Evolutionary conservation across 92 coral and sea anemone genomes (phyloP), one percentile per base, ranked within the genome.

Genomic region (Bergia sp.): DNA sequence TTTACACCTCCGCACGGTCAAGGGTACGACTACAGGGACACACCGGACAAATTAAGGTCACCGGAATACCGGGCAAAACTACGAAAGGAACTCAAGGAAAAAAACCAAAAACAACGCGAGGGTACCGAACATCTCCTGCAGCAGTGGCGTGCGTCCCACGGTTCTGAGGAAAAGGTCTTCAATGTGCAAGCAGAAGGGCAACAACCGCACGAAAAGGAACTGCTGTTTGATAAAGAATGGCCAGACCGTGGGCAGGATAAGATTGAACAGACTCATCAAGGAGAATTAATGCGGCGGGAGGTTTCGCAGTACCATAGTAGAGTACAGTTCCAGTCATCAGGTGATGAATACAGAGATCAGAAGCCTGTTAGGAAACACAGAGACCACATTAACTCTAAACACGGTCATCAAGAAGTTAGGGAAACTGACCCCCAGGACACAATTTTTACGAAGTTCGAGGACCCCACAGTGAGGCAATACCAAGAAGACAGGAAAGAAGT

Each of bases 101-200:
- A 91, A 82, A 95, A 95, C 83, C 90, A 95, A 21, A 95, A 93
- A 73, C 98, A 95, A 77, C 90, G 96, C 20, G 96, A 95, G 84
- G 92, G 91, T 47, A 82, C 96, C 5, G 87, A 90, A 29, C 92
- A 95, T 85, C 88, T 95, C 36, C 82, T 92, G 86, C 90, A 91
- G 57, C 96, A 93, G 76, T 93, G 94, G 96, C 91, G 93, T 10
- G 91, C 87, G 13, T 87, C 96, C 3, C 76, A 90, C 67, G 94
- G 87, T 23, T 53, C 94, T 13, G 95, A 93, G 6, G 96, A 88
- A 72, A 94, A 92, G 37, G 85, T 16, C 7, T 65, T 47, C 37
- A 65, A 55, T 44, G 89, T 44, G 23, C n/a, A 45, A 47, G 8
- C 16, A 49, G 45, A 73, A 73, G 23, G 37, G 9, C 71, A 47